These are phyloP conservation scores for Stegana nigrithorax DNA, from an alignment of 2,888 invertebrate species.

Conservation along the genomic window DNA sequence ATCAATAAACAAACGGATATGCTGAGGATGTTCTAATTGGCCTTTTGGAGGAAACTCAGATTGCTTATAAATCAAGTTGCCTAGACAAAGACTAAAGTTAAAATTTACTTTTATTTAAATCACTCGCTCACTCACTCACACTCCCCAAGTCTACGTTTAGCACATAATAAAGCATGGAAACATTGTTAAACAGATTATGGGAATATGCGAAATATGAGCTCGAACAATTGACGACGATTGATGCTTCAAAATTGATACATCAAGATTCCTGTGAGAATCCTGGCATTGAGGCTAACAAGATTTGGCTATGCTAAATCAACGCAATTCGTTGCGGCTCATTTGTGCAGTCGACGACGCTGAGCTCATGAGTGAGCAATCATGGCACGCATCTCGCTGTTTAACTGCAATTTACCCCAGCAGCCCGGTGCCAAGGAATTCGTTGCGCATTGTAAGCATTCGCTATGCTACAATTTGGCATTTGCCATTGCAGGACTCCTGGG, in stretches of 20 bases:
- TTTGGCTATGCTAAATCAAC: slow-evolving; percentile 64
- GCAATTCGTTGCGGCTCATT: slow-evolving; percentile 64
- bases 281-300: slow-evolving; percentile 56
- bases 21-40: slow-evolving; percentile 55
- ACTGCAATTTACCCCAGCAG: slow-evolving; percentile 13
- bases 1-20: slow-evolving; percentile 9
- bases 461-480: slow-evolving; percentile 46
- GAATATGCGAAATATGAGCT: slow-evolving; percentile 43
- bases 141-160: slow-evolving; percentile 27
- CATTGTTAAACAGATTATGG: slow-evolving; percentile 57
- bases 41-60: slow-evolving; percentile 55
- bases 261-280: slow-evolving; percentile 50
- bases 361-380: slow-evolving; percentile 42
- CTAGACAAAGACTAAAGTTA: background rate
- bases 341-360: slow-evolving; percentile 49
- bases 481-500: slow-evolving; percentile 45
- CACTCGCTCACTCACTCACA: background rate
- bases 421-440: slow-evolving; percentile 58
- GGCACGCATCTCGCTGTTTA: background rate
- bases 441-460: slow-evolving; percentile 67
- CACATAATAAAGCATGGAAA: slow-evolving; percentile 50
- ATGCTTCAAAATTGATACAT: slow-evolving; percentile 28
- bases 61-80: slow-evolving; percentile 48
- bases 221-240: background rate
- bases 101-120: background rate